Conservation (phyloP, 2,113 vertebrate species). For the Fregetta grallaria region DNA sequence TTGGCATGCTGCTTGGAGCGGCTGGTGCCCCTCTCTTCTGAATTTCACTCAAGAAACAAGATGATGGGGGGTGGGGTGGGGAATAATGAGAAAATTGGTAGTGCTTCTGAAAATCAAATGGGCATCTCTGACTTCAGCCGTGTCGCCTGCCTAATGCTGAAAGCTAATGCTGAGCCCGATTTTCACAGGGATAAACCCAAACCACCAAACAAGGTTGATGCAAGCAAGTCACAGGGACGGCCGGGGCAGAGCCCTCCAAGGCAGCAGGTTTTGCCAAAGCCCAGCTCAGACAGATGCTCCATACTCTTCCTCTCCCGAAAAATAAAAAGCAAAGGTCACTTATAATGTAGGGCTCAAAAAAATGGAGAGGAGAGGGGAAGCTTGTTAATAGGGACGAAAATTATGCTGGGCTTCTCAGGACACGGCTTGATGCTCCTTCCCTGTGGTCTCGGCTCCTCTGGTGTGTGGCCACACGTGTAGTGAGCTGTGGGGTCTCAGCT, state of each 20-base stretch:
- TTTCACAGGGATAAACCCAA: not conserved
- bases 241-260: not conserved
- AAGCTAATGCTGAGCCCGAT: not conserved
- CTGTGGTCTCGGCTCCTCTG: not conserved
- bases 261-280: not conserved
- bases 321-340: not conserved
- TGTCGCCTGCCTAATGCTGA: not conserved
- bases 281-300: not conserved
- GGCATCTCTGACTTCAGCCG: not conserved
- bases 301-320: not conserved
- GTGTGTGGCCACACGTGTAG: accelerated
- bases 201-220: not conserved
- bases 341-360: not conserved
- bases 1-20: not conserved
- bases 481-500: not conserved
- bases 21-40: not conserved
- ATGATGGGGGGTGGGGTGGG: accelerated
- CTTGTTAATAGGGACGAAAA: not conserved
- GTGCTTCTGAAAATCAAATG: not conserved
- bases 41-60: not conserved
- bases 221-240: not conserved
- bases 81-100: not conserved
- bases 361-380: not conserved
- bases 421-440: not conserved
- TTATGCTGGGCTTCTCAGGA: not conserved